Evolutionary conservation across 2,888 invertebrate species (phyloP).

Genomic region (Luperina nickerlii): DNA sequence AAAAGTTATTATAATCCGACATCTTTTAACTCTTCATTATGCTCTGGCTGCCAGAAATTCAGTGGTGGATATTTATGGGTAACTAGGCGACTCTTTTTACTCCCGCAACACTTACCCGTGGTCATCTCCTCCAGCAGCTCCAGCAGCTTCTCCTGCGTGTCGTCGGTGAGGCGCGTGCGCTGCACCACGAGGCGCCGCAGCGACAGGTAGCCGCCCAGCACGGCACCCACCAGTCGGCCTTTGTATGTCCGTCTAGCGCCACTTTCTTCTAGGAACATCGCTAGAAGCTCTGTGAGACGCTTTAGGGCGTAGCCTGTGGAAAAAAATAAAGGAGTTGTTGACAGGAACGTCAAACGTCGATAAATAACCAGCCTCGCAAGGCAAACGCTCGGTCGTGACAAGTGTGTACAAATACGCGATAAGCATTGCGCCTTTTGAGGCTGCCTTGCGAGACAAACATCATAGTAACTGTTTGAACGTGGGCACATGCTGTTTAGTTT

Average conservation of each 20-base stretch:
- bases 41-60: neutral
- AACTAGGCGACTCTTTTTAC: neutral
- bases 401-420: neutral
- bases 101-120: slow-evolving; percentile 89
- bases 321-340: neutral
- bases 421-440: neutral
- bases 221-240: slow-evolving; percentile 96
- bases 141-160: slow-evolving; percentile 98
- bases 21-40: neutral
- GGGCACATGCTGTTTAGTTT: neutral
- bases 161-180: slow-evolving; percentile 98
- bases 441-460: neutral
- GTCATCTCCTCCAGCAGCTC: slow-evolving; percentile 99
- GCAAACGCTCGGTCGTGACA: too few species aligned
- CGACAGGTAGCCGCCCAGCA: slow-evolving; percentile 98
- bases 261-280: slow-evolving; percentile 96
- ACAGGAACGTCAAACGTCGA: too few species aligned
- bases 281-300: slow-evolving; percentile 96
- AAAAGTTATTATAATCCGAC: neutral
- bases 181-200: slow-evolving; percentile 97
- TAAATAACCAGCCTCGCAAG: neutral
- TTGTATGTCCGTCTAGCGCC: slow-evolving; percentile 97
- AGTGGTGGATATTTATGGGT: neutral
- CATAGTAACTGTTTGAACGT: neutral
- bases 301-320: slow-evolving; percentile 95